Conservation (phyloP, 2,113 vertebrate genomes). For the Chiloscyllium plagiosum region DNA sequence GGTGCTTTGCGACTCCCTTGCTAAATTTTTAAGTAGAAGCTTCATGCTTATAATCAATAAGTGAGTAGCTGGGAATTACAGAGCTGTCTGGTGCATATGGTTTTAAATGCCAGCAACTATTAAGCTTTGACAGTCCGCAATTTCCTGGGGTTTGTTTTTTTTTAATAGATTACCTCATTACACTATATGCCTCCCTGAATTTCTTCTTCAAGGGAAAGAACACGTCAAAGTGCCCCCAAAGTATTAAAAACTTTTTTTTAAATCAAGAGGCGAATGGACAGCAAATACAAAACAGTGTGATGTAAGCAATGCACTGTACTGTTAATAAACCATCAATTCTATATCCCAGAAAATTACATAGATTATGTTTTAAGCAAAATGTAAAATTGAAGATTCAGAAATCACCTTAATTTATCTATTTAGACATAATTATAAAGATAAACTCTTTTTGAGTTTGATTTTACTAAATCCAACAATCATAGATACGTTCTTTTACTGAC, state of each 20-base stretch:
- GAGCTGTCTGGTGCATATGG: neutral
- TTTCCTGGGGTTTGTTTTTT: neutral
- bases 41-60: slow-evolving; percentile 7
- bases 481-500: neutral
- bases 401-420: neutral
- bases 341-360: neutral
- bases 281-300: neutral
- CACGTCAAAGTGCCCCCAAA: neutral
- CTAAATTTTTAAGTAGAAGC: neutral
- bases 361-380: neutral
- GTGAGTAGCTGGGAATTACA: slow-evolving; percentile 12
- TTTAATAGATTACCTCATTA: neutral
- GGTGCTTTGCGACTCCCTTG: neutral
- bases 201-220: neutral
- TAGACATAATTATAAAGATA: neutral
- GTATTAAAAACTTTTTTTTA: neutral
- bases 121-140: neutral
- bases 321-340: neutral
- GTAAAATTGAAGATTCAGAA: neutral
- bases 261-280: neutral
- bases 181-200: neutral
- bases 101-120: neutral
- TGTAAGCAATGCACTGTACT: neutral
- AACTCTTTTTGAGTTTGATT: slow-evolving; percentile 1
- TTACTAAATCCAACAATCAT: neutral